phyloP scores from a whole-genome alignment of 2,113 vertebrate genomes.

The Haemorhous mexicanus region DNA sequence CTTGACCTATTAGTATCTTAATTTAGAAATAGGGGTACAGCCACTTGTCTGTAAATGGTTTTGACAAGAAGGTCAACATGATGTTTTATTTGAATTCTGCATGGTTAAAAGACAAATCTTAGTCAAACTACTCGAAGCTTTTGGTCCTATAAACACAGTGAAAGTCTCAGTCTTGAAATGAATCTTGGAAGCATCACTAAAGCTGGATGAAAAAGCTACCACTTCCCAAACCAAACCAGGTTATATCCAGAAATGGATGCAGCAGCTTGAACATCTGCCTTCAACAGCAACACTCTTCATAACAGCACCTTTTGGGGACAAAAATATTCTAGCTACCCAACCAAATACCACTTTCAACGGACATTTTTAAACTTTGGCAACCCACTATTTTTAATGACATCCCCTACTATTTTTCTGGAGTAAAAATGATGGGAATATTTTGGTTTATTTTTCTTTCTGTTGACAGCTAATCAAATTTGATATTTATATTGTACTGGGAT shows the following conservation, averaged over 20 bases:
- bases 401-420: neutral
- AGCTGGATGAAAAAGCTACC: neutral
- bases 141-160: neutral
- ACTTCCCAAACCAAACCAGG: neutral
- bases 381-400: neutral
- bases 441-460: neutral
- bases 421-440: neutral
- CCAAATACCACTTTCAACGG: neutral
- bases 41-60: neutral
- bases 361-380: neutral
- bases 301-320: neutral
- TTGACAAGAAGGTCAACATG: neutral
- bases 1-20: neutral
- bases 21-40: neutral
- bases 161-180: neutral
- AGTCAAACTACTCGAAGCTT: neutral
- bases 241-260: neutral
- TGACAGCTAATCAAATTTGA: conserved; percentile 16
- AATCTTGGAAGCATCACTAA: neutral
- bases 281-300: neutral
- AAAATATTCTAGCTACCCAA: neutral
- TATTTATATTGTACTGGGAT: conserved; percentile 21
- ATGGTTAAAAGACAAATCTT: neutral
- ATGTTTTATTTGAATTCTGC: neutral
- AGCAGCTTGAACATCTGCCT: neutral